Conservation (phyloP, 92 coral and sea anemone genomes). For the Epizoanthus illoricatus region DNA sequence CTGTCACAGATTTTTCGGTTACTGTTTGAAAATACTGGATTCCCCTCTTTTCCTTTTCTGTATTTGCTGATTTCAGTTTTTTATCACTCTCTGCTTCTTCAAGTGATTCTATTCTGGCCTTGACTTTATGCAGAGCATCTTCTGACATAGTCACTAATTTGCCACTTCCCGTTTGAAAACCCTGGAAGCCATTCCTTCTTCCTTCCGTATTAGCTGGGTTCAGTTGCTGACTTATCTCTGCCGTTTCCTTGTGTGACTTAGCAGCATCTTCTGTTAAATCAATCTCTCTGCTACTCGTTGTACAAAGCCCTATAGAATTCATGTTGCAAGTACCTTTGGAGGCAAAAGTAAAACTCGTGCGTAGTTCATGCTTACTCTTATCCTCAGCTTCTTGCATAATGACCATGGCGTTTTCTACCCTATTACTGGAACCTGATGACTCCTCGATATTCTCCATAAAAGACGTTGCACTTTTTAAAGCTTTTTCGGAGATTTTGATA, state of each 20-base stretch:
- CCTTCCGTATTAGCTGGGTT: constrained; percentile 37
- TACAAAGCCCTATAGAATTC: constrained; percentile 38
- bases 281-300: constrained; percentile 63
- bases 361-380: neutral
- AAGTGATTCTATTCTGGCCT: constrained; percentile 10
- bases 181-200: constrained; percentile 10
- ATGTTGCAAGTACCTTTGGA: neutral
- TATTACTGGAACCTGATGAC: neutral
- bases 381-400: neutral
- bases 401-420: neutral
- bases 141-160: constrained; percentile 60
- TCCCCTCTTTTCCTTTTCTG: neutral
- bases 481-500: constrained; percentile 25
- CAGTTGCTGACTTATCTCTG: constrained; percentile 25
- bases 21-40: constrained; percentile 11
- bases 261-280: constrained; percentile 38
- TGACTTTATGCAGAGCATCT: constrained; percentile 63
- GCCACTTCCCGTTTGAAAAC: constrained; percentile 73
- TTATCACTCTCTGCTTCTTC: neutral
- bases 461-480: constrained; percentile 17
- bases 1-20: constrained; percentile 22
- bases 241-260: constrained; percentile 22
- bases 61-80: neutral
- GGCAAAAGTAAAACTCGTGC: neutral
- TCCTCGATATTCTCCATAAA: constrained; percentile 16